A percentile compares a stretch with the other conserved stretches of the same genome.
Conservation (phyloP, 2,888 invertebrate species). For the Hyles lineata region DNA sequence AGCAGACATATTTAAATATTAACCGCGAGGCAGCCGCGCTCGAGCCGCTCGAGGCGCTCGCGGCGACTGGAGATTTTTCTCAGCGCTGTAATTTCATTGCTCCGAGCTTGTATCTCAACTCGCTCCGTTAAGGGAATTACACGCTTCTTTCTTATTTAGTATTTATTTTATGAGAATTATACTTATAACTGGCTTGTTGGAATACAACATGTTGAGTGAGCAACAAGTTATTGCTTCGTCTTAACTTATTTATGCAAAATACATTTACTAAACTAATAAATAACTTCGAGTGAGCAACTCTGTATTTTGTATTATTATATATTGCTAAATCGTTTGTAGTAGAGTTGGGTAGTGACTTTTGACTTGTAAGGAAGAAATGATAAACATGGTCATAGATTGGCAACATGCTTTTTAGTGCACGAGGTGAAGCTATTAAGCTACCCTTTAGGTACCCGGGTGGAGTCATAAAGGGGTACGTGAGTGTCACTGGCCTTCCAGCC, state of each 20-base stretch:
- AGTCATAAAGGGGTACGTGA: no score
- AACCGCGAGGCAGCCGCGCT: not conserved
- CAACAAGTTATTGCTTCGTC: not conserved
- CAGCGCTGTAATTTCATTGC: constrained; percentile 18
- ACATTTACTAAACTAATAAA: not conserved
- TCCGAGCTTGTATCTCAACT: constrained; percentile 22
- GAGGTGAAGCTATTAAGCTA: no score
- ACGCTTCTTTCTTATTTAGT: constrained; percentile 13
- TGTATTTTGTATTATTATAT: no score
- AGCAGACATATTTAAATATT: constrained; percentile 19
- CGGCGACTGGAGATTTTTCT: constrained; percentile 14
- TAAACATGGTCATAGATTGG: no score
- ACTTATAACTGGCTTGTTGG: constrained; percentile 13
- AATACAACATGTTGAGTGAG: constrained; percentile 3
- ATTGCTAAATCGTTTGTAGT: no score
- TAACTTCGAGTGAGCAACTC: not conserved
- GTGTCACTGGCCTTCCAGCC: no score
- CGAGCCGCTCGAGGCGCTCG: constrained; percentile 5
- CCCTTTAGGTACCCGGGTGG: no score
- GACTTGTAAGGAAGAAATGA: no score
- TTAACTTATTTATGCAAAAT: not conserved
- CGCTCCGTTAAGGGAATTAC: constrained; percentile 26
- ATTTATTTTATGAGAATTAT: constrained; percentile 16
- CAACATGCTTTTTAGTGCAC: no score
- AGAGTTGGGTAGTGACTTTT: no score